These are phyloP conservation scores for Ondatra zibethicus DNA, from an alignment of 2,113 vertebrate species.

Conservation along the genomic window DNA sequence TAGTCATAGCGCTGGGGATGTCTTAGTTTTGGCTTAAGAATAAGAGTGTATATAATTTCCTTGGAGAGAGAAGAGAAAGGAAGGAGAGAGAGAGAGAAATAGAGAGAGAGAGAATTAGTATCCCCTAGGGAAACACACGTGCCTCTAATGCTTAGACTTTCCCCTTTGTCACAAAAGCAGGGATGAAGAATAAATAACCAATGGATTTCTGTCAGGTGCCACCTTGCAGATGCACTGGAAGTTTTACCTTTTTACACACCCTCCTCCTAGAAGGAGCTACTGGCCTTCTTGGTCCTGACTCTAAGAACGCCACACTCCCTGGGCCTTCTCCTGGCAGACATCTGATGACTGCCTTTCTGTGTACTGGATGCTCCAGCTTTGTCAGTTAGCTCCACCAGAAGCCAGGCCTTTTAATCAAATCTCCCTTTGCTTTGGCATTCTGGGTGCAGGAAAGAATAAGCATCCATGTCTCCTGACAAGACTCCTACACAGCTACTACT, in stretches of 20 bases:
- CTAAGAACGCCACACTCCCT: neutral
- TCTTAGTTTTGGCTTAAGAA: neutral
- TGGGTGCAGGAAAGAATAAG: neutral
- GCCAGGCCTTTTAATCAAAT: neutral
- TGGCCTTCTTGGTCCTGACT: neutral
- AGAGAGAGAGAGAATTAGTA: neutral
- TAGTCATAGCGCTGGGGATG: neutral
- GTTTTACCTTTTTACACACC: accelerated
- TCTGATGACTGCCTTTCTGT: neutral
- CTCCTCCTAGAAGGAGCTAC: neutral
- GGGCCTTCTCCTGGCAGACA: neutral
- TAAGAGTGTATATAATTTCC: neutral
- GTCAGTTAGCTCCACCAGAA: neutral
- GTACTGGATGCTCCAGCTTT: neutral
- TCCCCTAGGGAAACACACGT: too few relatives aligned
- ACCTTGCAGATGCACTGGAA: neutral
- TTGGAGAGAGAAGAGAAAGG: neutral
- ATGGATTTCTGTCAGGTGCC: neutral
- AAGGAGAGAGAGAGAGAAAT: neutral
- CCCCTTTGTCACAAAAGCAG: neutral
- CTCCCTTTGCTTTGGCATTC: neutral
- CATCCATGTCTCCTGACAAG: neutral
- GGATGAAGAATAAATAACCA: accelerated
- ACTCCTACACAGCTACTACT: neutral
- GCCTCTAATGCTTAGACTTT: neutral